A percentile compares a stretch with the other conserved stretches of the same genome.
Evolutionary conservation across 2,888 invertebrate genomes (phyloP).

Genomic region (Hypomecis atomaria): DNA sequence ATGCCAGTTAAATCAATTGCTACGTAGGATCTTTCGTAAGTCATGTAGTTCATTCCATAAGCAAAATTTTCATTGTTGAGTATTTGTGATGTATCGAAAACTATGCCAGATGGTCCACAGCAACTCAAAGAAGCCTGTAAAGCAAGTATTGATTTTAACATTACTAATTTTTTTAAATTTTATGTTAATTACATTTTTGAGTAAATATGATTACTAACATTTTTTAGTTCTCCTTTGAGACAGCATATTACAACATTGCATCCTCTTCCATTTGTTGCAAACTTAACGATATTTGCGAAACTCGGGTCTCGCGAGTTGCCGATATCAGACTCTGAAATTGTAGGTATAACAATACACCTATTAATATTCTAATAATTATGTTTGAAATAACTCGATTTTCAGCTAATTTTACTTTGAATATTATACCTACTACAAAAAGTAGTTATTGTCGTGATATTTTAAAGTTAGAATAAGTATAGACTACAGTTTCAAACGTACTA

Average conservation of each 20-base stretch:
- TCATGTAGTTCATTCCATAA: slow-evolving; percentile 51
- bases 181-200: too few species aligned
- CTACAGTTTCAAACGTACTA: too few species aligned
- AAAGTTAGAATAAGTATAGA: too few species aligned
- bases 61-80: slow-evolving; percentile 47
- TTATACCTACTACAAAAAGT: too few species aligned
- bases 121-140: slow-evolving; percentile 49
- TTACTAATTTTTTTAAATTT: too few species aligned
- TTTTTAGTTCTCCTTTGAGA: slow-evolving; percentile 54
- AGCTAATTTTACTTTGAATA: too few species aligned
- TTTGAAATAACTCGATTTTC: too few species aligned
- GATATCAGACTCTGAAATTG: slow-evolving; percentile 59
- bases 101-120: slow-evolving; percentile 38
- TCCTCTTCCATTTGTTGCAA: slow-evolving; percentile 44
- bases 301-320: slow-evolving; percentile 59
- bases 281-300: slow-evolving; percentile 45
- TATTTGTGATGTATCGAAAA: slow-evolving; percentile 51
- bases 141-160: too few species aligned
- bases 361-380: too few species aligned
- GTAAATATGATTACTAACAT: slow-evolving; percentile 43
- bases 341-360: too few species aligned
- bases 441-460: too few species aligned
- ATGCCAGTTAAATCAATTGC: slow-evolving; percentile 51
- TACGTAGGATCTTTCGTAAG: slow-evolving; percentile 40
- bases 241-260: slow-evolving; percentile 58